Percentiles rank a stretch among this genome's conserved stretches.
Conservation (phyloP, 2,113 vertebrate genomes). For the Ptilorrhoa leucosticta region DNA sequence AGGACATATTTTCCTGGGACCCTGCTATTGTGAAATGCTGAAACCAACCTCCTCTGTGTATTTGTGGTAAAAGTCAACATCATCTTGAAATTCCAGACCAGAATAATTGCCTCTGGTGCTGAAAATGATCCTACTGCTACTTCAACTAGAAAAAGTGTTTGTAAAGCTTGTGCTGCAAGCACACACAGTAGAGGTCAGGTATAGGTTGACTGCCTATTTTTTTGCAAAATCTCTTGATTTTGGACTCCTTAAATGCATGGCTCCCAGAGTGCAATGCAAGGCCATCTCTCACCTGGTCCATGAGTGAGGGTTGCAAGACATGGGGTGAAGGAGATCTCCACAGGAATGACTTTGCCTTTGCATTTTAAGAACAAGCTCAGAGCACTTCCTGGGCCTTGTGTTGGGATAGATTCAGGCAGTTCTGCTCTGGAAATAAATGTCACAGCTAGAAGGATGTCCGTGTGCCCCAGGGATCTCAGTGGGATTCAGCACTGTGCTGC, state of each 20-base stretch:
- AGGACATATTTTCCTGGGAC: conserved; percentile 1
- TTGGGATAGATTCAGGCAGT: not conserved
- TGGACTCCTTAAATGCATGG: not conserved
- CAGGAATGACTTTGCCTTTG: not conserved
- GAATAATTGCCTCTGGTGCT: not conserved
- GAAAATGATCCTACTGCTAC: not conserved
- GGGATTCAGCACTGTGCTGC: not conserved
- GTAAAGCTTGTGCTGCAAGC: not conserved
- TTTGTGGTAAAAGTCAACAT: not conserved
- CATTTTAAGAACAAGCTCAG: not conserved
- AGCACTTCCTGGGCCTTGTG: rapidly evolving
- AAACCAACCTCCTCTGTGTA: not conserved
- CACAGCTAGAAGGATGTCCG: not conserved
- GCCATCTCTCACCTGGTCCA: not conserved
- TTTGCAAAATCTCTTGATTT: not conserved
- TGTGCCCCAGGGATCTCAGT: not conserved
- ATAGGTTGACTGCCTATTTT: not conserved
- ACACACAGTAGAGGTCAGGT: not conserved
- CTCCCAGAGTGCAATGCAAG: not conserved
- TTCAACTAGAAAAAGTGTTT: not conserved
- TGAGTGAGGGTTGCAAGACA: not conserved
- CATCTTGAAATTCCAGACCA: not conserved
- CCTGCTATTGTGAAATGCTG: not conserved
- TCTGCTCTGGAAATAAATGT: not conserved
- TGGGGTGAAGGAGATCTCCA: not conserved